Conservation (phyloP, 2,888 invertebrate genomes). For the Endotricha flammealis region DNA sequence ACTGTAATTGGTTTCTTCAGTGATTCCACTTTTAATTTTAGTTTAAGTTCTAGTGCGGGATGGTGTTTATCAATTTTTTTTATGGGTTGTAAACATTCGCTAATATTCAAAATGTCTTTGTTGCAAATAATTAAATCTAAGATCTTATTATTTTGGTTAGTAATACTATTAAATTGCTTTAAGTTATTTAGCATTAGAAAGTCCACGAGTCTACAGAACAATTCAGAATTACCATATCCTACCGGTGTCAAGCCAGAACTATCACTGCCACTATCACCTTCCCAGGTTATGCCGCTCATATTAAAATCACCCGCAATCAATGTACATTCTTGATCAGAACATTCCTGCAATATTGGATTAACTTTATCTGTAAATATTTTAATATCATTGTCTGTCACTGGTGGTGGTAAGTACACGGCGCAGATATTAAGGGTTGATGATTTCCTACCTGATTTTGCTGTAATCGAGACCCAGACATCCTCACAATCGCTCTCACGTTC, state of each 20-base stretch:
- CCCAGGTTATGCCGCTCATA: conserved; percentile 6
- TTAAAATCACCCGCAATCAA: conserved; percentile 10
- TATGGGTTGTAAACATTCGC: no score
- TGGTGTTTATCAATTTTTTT: no score
- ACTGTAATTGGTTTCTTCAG: no score
- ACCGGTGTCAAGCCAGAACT: no score
- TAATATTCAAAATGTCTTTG: background rate
- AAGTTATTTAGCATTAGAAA: conserved; percentile 9
- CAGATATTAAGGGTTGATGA: background rate
- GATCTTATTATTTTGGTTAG: conserved; percentile 5
- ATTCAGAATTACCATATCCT: background rate
- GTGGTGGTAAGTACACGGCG: conserved; percentile 3
- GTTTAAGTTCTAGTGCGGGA: no score
- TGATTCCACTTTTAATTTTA: no score
- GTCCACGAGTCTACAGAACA: conserved; percentile 8
- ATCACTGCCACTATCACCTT: background rate
- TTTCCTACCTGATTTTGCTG: background rate
- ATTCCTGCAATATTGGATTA: background rate
- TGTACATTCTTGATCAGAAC: background rate
- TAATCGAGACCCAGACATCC: conserved; percentile 3
- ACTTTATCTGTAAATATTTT: background rate
- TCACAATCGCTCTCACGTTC: conserved; percentile 1
- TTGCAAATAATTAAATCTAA: conserved; percentile 9
- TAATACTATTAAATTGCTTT: conserved; percentile 9
- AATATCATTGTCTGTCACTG: background rate